Conservation (phyloP, 2,797 vertebrate species). For the Sebastes minor region DNA sequence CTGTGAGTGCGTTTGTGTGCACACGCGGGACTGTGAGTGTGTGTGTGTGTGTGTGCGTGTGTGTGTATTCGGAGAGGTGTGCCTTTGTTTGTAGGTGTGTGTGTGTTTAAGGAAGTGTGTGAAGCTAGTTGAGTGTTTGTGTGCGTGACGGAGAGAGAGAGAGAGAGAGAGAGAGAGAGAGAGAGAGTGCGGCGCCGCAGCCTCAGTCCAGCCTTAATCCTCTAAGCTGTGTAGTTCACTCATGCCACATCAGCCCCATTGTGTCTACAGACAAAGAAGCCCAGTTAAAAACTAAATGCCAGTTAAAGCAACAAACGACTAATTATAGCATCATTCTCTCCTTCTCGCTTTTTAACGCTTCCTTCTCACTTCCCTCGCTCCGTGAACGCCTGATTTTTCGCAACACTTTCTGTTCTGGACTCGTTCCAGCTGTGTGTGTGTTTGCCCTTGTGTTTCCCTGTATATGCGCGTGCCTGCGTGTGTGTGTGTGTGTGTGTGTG, state of each 20-base stretch:
- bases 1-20: slow-evolving; percentile 37
- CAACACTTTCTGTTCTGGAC: slow-evolving; percentile 44
- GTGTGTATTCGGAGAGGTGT: slow-evolving; percentile 29
- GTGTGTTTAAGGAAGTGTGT: slow-evolving; percentile 54
- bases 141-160: slow-evolving; percentile 41
- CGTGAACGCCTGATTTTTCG: slow-evolving; percentile 11
- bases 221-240: slow-evolving; percentile 78
- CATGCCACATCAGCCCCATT: slow-evolving; percentile 77
- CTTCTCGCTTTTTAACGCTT: slow-evolving; percentile 19
- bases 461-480: neutral
- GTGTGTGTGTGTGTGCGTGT: slow-evolving; percentile 15
- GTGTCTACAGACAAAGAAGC: slow-evolving; percentile 74
- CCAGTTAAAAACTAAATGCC: slow-evolving; percentile 74
- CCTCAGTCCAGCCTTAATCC: slow-evolving; percentile 76
- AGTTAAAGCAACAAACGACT: slow-evolving; percentile 74
- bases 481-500: slow-evolving; percentile 23
- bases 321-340: slow-evolving; percentile 74
- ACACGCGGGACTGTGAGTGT: slow-evolving; percentile 14
- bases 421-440: slow-evolving; percentile 25
- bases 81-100: slow-evolving; percentile 54
- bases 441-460: neutral
- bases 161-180: slow-evolving; percentile 52
- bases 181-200: slow-evolving; percentile 49
- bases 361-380: slow-evolving; percentile 32
- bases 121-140: slow-evolving; percentile 39